Base-by-base conservation (phyloP, 1,140 invertebrate species). In the Macrosteles quadrilineatus region DNA sequence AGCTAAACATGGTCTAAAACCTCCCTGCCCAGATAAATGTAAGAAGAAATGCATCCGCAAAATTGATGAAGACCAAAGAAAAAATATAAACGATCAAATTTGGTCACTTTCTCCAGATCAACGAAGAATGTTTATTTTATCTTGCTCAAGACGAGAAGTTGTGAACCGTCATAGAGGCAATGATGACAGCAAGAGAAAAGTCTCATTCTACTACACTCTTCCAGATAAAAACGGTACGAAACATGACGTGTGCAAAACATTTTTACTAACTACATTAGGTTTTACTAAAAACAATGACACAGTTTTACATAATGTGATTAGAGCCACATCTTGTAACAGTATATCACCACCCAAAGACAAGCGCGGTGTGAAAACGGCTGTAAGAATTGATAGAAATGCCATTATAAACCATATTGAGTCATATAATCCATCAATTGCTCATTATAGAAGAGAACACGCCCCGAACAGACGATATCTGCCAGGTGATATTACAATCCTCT, bases 381-480 rank as follows among this genome's bases (percentile, higher is more conserved):
- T 71, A 50, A 30, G 27, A 2, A 50, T 50, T 47, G 29, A 40
- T 23, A 55, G 53, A 36, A 45, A 55, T 21, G n/a, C 59, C 55
- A 70, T 57, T 32, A n/a, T 11, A 12, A 36, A 30, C 14, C 74
- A 73, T 31, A 69, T 75, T 47, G 36, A 64, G 40, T 53, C 27
- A 21, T 75, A 73, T 29, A 64, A 73, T 31, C 73, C 74, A 27
- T 23, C 30, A 14, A 71, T 72, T 21, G 68, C 73, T 25, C 71
- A 75, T 55, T 74, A 74, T 63, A 62, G 72, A 12, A 23, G 73
- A 27, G 71, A 75, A 67, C 73, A 74, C 57, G 73, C 72, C 0
- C 73, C 74, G 4, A 71, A 71, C 4, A 69, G 25, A 36, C 23
- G 31, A 27, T 75, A 74, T 68, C 59, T 74, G 4, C 71, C 74